phyloP scores from a whole-genome alignment of 2,113 vertebrate species.

The Actenoides lindsayi region DNA sequence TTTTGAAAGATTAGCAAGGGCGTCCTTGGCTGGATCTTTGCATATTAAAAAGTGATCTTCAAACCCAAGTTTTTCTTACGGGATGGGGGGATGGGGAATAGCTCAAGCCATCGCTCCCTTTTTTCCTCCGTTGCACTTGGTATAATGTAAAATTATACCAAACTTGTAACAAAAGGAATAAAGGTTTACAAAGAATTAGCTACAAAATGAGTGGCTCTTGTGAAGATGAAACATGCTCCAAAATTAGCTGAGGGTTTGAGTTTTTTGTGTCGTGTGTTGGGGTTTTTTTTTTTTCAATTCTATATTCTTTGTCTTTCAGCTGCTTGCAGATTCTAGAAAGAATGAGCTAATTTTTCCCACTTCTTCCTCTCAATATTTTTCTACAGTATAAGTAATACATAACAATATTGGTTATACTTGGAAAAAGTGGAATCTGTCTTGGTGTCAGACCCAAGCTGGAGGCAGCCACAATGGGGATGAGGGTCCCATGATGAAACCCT shows the following conservation, averaged over 20 bases:
- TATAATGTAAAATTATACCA: not conserved
- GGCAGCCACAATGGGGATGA: not conserved
- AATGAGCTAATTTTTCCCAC: constrained; percentile 15
- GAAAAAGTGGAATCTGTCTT: not conserved
- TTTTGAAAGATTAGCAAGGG: constrained; percentile 50
- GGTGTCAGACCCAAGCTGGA: not conserved
- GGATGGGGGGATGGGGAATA: not conserved
- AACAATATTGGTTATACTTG: not conserved
- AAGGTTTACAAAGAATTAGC: constrained; percentile 37
- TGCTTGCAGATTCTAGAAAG: not conserved
- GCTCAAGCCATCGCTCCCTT: not conserved
- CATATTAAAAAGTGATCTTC: constrained; percentile 48
- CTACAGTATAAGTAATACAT: not conserved
- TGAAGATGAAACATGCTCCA: constrained; percentile 37
- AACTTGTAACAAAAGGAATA: constrained; percentile 21
- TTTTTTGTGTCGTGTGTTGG: too few species aligned
- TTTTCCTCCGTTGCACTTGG: not conserved
- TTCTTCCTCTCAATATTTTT: not conserved
- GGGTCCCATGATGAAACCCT: fast-evolving
- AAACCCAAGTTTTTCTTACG: not conserved
- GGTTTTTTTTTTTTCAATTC: not conserved
- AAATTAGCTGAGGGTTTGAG: constrained; percentile 39
- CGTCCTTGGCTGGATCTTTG: constrained; percentile 43
- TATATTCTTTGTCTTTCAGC: constrained; percentile 21
- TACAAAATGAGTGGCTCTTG: constrained; percentile 1